Percentiles rank a stretch among this genome's conserved stretches.
Evolutionary conservation across 2,888 invertebrate species (phyloP).

Genomic region (Tortricodes alternella): DNA sequence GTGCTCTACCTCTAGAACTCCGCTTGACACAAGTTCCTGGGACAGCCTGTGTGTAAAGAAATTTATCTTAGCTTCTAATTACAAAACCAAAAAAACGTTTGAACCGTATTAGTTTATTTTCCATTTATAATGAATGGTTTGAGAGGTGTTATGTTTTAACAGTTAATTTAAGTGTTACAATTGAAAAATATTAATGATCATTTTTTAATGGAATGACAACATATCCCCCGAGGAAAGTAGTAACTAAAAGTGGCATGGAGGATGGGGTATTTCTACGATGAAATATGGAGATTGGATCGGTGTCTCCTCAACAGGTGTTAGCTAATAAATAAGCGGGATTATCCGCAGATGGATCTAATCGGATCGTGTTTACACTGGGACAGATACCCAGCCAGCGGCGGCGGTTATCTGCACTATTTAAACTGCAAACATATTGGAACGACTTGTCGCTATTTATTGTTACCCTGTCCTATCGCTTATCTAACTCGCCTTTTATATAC

Average conservation of each 20-base stretch:
- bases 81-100: slow-evolving; percentile 5
- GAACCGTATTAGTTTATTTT: slow-evolving; percentile 20
- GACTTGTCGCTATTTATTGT: slow-evolving; percentile 71
- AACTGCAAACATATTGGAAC: slow-evolving; percentile 67
- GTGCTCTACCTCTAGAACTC: too few relatives aligned
- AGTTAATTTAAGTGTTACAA: slow-evolving; percentile 18
- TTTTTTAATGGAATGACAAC: slow-evolving; percentile 26
- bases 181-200: slow-evolving; percentile 28
- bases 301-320: slow-evolving; percentile 55
- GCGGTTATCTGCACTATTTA: slow-evolving; percentile 60
- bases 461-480: slow-evolving; percentile 64
- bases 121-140: slow-evolving; percentile 9
- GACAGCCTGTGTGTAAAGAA: background rate
- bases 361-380: slow-evolving; percentile 74
- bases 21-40: too few relatives aligned
- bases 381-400: slow-evolving; percentile 50
- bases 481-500: slow-evolving; percentile 59
- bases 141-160: slow-evolving; percentile 22
- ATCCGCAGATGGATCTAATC: slow-evolving; percentile 69
- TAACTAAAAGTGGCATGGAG: slow-evolving; percentile 1
- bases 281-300: slow-evolving; percentile 57
- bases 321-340: slow-evolving; percentile 73
- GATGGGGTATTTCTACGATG: slow-evolving; percentile 32
- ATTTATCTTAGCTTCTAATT: background rate
- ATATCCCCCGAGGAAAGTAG: slow-evolving; percentile 22